Conservation (phyloP, 2,888 invertebrate species). For the Drosophila nigricruria region DNA sequence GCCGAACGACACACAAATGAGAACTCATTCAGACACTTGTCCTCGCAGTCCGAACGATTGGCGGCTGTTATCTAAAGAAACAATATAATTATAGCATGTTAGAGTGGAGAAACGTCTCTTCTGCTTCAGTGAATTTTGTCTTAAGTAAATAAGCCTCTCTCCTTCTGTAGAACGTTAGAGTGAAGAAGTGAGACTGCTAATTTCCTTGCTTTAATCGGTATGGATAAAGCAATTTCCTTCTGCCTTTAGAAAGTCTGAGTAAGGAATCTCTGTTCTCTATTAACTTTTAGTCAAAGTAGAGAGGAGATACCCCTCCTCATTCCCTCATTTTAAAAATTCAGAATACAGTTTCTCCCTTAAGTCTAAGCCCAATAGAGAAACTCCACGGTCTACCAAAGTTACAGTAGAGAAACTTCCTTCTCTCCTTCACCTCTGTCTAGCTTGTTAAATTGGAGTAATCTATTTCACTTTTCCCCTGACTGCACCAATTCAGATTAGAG, state of each 20-base stretch:
- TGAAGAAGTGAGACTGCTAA: not conserved
- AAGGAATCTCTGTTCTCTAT: not conserved
- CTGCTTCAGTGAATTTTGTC: not conserved
- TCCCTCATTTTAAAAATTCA: not conserved
- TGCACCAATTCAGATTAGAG: not conserved
- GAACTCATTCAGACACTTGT: conserved; percentile 95
- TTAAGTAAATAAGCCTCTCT: not conserved
- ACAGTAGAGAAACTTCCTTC: not conserved
- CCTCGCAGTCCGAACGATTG: conserved; percentile 95
- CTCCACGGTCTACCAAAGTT: too few relatives aligned
- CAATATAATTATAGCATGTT: conserved; percentile 7
- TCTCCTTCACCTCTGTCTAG: not conserved
- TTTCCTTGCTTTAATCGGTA: not conserved
- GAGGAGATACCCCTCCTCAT: too few relatives aligned
- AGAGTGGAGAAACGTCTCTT: too few relatives aligned
- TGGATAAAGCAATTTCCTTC: not conserved
- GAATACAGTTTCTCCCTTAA: too few relatives aligned
- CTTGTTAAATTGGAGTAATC: not conserved
- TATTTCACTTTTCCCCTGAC: not conserved
- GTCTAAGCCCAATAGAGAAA: too few relatives aligned
- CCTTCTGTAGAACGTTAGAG: not conserved
- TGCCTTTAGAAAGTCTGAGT: not conserved
- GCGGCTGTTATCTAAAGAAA: conserved; percentile 87
- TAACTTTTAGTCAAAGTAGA: not conserved
- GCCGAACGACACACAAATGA: conserved; percentile 95